Percentiles rank a stretch among this genome's conserved stretches.
Evolutionary conservation across 2,113 vertebrate genomes (phyloP).

Genomic region (Ivindomyrus marchei): DNA sequence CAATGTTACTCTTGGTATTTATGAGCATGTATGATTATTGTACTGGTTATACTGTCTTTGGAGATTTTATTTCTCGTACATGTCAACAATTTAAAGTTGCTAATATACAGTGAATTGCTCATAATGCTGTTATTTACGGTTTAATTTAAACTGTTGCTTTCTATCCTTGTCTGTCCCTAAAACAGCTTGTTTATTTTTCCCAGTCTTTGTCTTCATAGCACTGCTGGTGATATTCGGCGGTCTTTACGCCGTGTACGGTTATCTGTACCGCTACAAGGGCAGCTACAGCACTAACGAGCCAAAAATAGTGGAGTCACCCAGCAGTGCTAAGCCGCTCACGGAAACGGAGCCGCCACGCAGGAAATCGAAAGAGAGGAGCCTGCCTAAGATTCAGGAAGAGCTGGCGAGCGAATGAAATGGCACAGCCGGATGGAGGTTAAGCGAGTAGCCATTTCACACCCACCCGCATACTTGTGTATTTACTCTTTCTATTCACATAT

Average conservation of each 20-base stretch:
- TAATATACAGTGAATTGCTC: neutral
- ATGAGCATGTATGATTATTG: neutral
- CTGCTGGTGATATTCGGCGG: constrained; percentile 75
- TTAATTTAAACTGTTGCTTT: neutral
- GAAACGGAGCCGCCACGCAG: constrained; percentile 60
- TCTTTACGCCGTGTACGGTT: constrained; percentile 79
- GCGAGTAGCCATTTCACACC: constrained; percentile 12
- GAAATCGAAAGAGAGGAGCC: constrained; percentile 58
- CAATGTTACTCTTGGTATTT: neutral
- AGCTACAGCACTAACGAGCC: constrained; percentile 95
- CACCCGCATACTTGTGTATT: constrained; percentile 34
- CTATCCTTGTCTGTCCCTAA: neutral
- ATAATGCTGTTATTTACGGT: neutral
- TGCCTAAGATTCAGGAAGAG: constrained; percentile 77
- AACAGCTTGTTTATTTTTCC: neutral
- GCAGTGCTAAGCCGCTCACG: constrained; percentile 54
- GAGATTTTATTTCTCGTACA: neutral
- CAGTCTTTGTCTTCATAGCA: constrained; percentile 77
- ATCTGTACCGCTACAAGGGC: constrained; percentile 92
- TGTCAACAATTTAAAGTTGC: neutral
- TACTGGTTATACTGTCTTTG: neutral
- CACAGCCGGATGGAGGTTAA: constrained; percentile 9
- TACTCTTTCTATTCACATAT: neutral
- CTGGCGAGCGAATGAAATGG: constrained; percentile 62
- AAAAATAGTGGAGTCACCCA: constrained; percentile 80